Base-by-base conservation (phyloP, 2,888 invertebrate genomes). In the Dinocampus coccinellae region DNA sequence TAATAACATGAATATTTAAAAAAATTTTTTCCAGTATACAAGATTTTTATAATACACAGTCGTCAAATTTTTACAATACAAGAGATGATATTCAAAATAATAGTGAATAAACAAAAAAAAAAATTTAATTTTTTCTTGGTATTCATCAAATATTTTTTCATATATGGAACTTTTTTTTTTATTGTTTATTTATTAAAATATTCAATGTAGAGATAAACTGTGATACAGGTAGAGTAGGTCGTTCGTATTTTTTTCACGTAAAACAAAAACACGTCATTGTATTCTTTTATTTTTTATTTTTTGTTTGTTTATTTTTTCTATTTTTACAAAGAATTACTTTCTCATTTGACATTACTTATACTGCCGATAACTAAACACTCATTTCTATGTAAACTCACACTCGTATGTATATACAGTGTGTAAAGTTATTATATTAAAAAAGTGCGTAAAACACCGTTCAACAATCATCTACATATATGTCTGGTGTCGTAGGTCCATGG, bases 391-490 rank as follows among this genome's bases (percentile, higher is more conserved):
- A 61, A 68, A 61, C 52, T 33, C 24, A 16, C 39, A 53, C 62
- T 55, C 29, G n/a, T 36, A 29, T 10, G 16, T 62, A 69, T 69
- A 26, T 62, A 63, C 26, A 69, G 42, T 39, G 39, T 39, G 42
- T n/a, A n/a, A n/a, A n/a, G n/a, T n/a, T n/a, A 69, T 55, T 55
- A 26, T 39, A 58, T n/a, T 13, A 57, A 57, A 6, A 26, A 11
- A 20, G 10, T 10, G 11, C 22, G 22, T n/a, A 29, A 69, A 69
- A 62, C 26, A 29, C n/a, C 10, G 42, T 39, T 39, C 34, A 36
- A 55, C 53, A 47, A 61, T 68, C 61, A 22, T 47, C 16, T 47
- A 16, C 7, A 47, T 6, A 47, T 16, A n/a, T 47, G 47, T 47
- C 16, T 16, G 16, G 47, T 4, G 16, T 7, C 6, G 16, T 16